A percentile compares a stretch with the other conserved stretches of the same genome.
phyloP scores from a whole-genome alignment of 2,888 invertebrate genomes.

The Plusia festucae region DNA sequence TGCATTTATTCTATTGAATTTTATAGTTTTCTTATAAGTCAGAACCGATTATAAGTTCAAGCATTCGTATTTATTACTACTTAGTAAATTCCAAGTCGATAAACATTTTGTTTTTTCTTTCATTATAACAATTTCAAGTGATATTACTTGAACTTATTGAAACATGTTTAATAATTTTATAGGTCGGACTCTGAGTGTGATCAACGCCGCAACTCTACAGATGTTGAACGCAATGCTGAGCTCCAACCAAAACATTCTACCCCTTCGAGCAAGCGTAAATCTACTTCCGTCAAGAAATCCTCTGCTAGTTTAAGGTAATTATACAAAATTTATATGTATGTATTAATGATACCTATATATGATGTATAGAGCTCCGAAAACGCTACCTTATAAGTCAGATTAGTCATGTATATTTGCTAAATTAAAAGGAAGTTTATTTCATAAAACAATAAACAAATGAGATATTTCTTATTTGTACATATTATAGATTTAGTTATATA shows the following conservation, averaged over 20 bases:
- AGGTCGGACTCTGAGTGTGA: constrained; percentile 9
- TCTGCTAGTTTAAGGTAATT: constrained; percentile 8
- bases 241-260: not conserved
- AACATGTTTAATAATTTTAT: constrained; percentile 2
- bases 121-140: constrained; percentile 4
- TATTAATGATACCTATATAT: constrained; percentile 3
- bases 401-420: constrained; percentile 8
- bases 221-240: constrained; percentile 5
- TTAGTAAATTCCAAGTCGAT: too few relatives aligned
- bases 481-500: not conserved
- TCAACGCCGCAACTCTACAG: constrained; percentile 7
- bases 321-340: constrained; percentile 4
- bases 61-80: too few relatives aligned
- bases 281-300: constrained; percentile 3
- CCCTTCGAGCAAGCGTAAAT: constrained; percentile 7
- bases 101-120: too few relatives aligned
- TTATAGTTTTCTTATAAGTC: too few relatives aligned
- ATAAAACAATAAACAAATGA: not conserved
- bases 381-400: too few relatives aligned
- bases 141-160: constrained; percentile 3
- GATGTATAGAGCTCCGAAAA: too few relatives aligned
- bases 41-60: too few relatives aligned
- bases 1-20: too few relatives aligned
- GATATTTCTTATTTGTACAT: not conserved
- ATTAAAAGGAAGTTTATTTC: constrained; percentile 5